Percentiles rank a stretch among this genome's conserved stretches.
Conservation (phyloP, 2,888 invertebrate genomes). For the Drosophila mulleri region DNA sequence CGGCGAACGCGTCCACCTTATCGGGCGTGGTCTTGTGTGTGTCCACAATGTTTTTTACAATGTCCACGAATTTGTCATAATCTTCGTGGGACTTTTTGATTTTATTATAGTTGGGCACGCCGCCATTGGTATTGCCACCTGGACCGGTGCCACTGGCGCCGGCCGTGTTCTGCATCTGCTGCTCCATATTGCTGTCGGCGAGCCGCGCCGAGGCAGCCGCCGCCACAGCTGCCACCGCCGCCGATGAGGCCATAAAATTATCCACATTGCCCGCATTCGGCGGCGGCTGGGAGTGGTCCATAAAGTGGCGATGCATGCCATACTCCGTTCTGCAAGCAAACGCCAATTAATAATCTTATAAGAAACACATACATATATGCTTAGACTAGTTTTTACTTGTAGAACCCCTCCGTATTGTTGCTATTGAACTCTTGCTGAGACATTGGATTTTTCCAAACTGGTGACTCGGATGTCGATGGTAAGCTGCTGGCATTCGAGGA, state of each 20-base stretch:
- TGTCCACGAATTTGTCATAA: conserved; percentile 84
- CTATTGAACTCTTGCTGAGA: conserved; percentile 85
- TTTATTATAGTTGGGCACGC: conserved; percentile 80
- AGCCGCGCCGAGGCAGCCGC: conserved; percentile 82
- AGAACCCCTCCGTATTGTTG: conserved; percentile 84
- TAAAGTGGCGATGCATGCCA: conserved; percentile 84
- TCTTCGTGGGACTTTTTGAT: conserved; percentile 82
- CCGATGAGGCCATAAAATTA: conserved; percentile 84
- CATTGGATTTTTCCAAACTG: conserved; percentile 85
- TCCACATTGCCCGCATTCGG: conserved; percentile 82
- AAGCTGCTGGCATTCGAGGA: conserved; percentile 83
- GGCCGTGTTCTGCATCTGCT: conserved; percentile 78
- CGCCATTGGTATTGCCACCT: conserved; percentile 77
- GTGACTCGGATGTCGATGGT: conserved; percentile 84
- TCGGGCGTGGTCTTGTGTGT: conserved; percentile 83
- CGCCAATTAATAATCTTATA: not conserved
- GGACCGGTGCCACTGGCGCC: conserved; percentile 71
- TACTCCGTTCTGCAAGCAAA: conserved; percentile 81
- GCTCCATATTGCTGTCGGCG: conserved; percentile 83
- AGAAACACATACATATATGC: not conserved
- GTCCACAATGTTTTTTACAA: conserved; percentile 84
- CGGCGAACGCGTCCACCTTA: conserved; percentile 83
- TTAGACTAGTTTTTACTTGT: conserved; percentile 65
- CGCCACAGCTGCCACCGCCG: conserved; percentile 83
- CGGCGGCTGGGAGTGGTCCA: conserved; percentile 83